A percentile compares a stretch with the other conserved stretches of the same genome.
These are phyloP conservation scores for Scaptodrosophila lebanonensis DNA, from an alignment of 1,140 invertebrate species.

Conservation along the genomic window DNA sequence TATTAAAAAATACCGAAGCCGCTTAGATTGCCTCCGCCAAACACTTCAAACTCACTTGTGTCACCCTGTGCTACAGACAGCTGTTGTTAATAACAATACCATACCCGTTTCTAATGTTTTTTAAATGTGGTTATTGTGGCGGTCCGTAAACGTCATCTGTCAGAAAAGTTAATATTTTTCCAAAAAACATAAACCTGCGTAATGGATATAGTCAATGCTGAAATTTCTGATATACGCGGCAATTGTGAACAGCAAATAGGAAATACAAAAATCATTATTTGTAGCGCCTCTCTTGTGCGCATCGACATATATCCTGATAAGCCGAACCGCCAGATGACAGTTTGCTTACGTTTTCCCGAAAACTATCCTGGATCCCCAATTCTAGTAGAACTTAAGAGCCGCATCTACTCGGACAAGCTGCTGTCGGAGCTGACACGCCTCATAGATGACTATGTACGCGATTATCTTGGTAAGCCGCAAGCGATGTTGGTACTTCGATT, in stretches of 20 bases:
- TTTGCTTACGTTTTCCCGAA: constrained; percentile 83
- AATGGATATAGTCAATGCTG: constrained; percentile 83
- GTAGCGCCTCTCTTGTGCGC: constrained; percentile 78
- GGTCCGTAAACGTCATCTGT: too few species aligned
- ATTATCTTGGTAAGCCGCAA: constrained; percentile 81
- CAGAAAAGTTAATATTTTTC: too few species aligned
- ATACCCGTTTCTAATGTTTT: too few species aligned
- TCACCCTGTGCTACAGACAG: not conserved
- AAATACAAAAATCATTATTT: constrained; percentile 82
- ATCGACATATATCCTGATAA: constrained; percentile 81
- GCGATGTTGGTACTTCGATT: constrained; percentile 80
- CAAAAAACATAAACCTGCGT: too few species aligned
- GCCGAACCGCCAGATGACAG: constrained; percentile 81
- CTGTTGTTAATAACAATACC: not conserved
- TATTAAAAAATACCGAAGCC: too few species aligned
- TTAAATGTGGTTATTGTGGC: too few species aligned
- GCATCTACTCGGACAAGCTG: constrained; percentile 82
- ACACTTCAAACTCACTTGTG: too few species aligned
- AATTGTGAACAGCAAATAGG: constrained; percentile 81
- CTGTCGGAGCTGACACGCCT: constrained; percentile 81
- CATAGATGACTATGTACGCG: constrained; percentile 82
- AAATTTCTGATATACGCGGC: constrained; percentile 82
- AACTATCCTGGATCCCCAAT: constrained; percentile 79
- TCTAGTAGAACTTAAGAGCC: constrained; percentile 86
- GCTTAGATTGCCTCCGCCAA: too few species aligned